A percentile compares a stretch with the other conserved stretches of the same genome.
These are phyloP conservation scores for Drosophila nr. perissopoda DNA, from an alignment of 2,888 invertebrate species.

Conservation along the genomic window DNA sequence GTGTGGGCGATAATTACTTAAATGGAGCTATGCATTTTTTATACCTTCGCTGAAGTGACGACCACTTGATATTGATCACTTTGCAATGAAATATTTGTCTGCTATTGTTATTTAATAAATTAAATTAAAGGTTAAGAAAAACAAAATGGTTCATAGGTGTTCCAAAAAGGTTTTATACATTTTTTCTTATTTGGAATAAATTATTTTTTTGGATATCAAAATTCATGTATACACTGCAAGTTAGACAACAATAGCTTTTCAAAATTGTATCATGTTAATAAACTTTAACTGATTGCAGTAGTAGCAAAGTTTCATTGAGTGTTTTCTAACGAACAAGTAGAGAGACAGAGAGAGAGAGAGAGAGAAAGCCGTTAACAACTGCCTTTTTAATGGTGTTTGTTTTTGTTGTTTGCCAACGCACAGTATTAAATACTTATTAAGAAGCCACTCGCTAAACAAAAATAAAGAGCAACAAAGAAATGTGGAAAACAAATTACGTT, in stretches of 20 bases:
- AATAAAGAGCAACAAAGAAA: slow-evolving; percentile 3
- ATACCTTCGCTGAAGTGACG: neutral
- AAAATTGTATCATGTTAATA: neutral
- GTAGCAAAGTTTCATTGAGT: slow-evolving; percentile 1
- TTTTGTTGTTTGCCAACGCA: slow-evolving; percentile 6
- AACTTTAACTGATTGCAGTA: neutral
- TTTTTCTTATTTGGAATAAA: neutral
- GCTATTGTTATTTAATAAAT: neutral
- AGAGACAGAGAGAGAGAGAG: neutral
- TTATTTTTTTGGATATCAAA: neutral
- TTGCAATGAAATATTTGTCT: neutral
- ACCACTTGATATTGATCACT: neutral
- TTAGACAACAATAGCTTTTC: neutral
- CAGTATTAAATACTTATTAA: slow-evolving; percentile 7
- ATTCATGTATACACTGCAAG: neutral
- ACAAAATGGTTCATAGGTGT: neutral
- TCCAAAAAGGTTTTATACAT: neutral
- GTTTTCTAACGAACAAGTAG: neutral
- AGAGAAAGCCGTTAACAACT: neutral
- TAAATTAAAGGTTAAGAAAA: too few species aligned
- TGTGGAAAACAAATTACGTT: slow-evolving; percentile 14
- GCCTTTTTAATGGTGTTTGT: neutral
- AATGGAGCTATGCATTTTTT: neutral
- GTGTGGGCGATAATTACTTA: neutral
- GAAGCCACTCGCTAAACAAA: slow-evolving; percentile 2